Evolutionary conservation across 2,888 invertebrate genomes (phyloP).

Genomic region (Tenthredo scrophulariae): DNA sequence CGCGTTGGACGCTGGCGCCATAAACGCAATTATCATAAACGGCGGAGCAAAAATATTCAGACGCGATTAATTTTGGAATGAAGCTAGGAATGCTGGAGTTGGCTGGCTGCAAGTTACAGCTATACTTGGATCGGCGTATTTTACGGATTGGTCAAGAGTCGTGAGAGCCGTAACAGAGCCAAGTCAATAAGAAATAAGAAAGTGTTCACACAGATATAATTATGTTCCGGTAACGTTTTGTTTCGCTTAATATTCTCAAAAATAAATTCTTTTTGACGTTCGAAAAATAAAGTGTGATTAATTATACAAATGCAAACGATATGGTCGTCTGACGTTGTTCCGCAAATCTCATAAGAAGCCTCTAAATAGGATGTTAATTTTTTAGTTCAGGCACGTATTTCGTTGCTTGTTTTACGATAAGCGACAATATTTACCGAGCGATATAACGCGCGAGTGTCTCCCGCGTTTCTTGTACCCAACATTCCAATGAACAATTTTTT

Average conservation of each 20-base stretch:
- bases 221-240: neutral
- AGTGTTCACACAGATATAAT: slow-evolving; percentile 15
- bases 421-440: slow-evolving; percentile 40
- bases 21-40: slow-evolving; percentile 71
- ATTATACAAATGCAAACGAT: neutral
- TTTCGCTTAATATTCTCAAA: neutral
- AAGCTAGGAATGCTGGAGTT: slow-evolving; percentile 59
- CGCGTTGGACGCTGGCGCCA: slow-evolving; percentile 64
- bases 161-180: slow-evolving; percentile 30
- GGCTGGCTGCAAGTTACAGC: slow-evolving; percentile 28
- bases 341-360: slow-evolving; percentile 37
- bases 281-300: neutral
- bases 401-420: slow-evolving; percentile 40
- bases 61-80: slow-evolving; percentile 66
- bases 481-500: slow-evolving; percentile 20
- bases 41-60: slow-evolving; percentile 65
- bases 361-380: slow-evolving; percentile 53
- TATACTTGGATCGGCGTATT: slow-evolving; percentile 28
- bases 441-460: slow-evolving; percentile 20
- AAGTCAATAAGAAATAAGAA: slow-evolving; percentile 30
- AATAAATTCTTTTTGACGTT: neutral
- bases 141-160: neutral
- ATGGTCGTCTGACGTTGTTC: neutral
- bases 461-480: neutral
- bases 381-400: slow-evolving; percentile 55